Evolutionary conservation across 2,888 invertebrate genomes (phyloP).

Genomic region (Agrotis puta): DNA sequence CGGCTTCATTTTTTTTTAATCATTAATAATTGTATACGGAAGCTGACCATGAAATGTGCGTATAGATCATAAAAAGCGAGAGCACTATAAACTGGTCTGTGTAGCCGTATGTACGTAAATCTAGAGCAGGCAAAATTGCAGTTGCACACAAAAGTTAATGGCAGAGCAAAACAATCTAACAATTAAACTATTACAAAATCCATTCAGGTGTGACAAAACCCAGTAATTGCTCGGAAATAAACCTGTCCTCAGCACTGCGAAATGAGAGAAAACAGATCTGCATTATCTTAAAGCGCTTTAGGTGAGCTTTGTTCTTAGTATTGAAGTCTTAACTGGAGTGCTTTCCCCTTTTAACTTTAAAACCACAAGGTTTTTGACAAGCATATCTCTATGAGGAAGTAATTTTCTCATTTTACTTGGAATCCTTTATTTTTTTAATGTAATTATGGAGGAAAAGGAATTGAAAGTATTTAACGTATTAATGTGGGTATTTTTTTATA

Average conservation of each 20-base stretch:
- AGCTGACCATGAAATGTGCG: no score
- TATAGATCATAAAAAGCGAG: no score
- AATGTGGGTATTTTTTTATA: no score
- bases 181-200: constrained; percentile 26
- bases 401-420: constrained; percentile 5
- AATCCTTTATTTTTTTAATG: neutral
- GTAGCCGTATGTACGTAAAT: no score
- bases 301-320: constrained; percentile 6
- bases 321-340: constrained; percentile 10
- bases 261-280: constrained; percentile 37
- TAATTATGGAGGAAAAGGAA: neutral
- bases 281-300: constrained; percentile 31
- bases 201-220: constrained; percentile 16
- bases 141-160: constrained; percentile 14
- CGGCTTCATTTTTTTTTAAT: no score
- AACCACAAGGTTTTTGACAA: constrained; percentile 11
- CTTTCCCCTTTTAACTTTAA: constrained; percentile 24
- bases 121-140: constrained; percentile 1
- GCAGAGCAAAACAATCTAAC: constrained; percentile 9
- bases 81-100: no score
- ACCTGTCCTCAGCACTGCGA: constrained; percentile 28
- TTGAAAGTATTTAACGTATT: no score
- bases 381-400: constrained; percentile 7
- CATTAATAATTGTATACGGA: no score
- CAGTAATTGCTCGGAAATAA: constrained; percentile 18